Evolutionary conservation across 2,888 invertebrate genomes (phyloP), one percentile per base, ranked within the genome.

Genomic region (Lobophora halterata): DNA sequence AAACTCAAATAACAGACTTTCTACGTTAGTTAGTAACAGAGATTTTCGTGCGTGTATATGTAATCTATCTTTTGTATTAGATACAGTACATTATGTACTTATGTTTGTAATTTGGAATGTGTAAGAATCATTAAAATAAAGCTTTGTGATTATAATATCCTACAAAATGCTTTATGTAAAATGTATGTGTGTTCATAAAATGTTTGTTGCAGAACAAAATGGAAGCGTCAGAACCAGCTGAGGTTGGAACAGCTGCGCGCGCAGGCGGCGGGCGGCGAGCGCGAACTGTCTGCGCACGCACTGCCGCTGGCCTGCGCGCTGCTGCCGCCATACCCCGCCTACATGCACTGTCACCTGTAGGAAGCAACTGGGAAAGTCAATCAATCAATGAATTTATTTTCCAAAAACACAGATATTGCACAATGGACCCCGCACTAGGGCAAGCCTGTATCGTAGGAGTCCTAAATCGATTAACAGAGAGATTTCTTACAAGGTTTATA

Each of bases 161-260:
- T n/a, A n/a, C n/a, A n/a, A n/a, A n/a, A n/a, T n/a, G n/a, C n/a
- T n/a, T n/a, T n/a, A n/a, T n/a, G n/a, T n/a, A n/a, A n/a, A n/a
- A n/a, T n/a, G n/a, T n/a, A n/a, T n/a, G n/a, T n/a, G n/a, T n/a
- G n/a, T n/a, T n/a, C n/a, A n/a, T n/a, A n/a, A n/a, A n/a, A n/a
- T n/a, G 30, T 8, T 31, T 38, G 17, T 19, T 4, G 5, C 44
- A 95, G 95, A 72, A 95, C 95, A 37, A 95, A 95, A 82, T 95
- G 95, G 95, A 95, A 95, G 79, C 90, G 95, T 0, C 95, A 95
- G 70, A 97, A 96, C 74, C 97, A 97, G 63, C 86, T 96, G 25
- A 91, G 96, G 0, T 66, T 96, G 35, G 96, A 96, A 65, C 96
- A 96, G 66, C 78, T 96, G 3, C 91, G 96, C 0, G 95, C 96